Percentiles rank a stretch among this genome's conserved stretches.
Conservation (phyloP, 2,113 vertebrate genomes). For the Archilochus colubris region DNA sequence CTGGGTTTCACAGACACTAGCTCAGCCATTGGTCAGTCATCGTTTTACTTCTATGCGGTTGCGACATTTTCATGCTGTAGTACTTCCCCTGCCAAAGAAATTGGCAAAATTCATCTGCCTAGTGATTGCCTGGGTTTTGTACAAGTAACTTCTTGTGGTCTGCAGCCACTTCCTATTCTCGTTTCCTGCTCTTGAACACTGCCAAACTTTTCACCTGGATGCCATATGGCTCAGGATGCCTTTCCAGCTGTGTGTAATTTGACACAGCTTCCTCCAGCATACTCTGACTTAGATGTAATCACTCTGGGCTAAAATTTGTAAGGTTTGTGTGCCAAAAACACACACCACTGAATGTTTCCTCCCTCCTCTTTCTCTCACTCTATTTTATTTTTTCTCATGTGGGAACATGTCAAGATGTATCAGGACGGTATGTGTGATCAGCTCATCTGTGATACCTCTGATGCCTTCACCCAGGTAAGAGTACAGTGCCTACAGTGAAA, state of each 20-base stretch:
- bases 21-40: rapidly evolving
- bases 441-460: not conserved
- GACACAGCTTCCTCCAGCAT: not conserved
- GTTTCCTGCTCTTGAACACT: not conserved
- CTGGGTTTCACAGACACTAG: not conserved
- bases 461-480: not conserved
- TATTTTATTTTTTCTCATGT: not conserved
- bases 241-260: not conserved
- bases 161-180: not conserved
- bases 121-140: rapidly evolving
- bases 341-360: not conserved
- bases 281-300: not conserved
- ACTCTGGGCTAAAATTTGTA: not conserved
- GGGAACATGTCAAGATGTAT: not conserved
- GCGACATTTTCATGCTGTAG: rapidly evolving
- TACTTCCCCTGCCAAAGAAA: not conserved
- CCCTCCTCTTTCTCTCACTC: no score
- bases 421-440: not conserved
- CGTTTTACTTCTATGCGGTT: rapidly evolving
- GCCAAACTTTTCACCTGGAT: constrained; percentile 3
- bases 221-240: not conserved
- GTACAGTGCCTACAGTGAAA: rapidly evolving
- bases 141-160: not conserved
- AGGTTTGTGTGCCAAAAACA: not conserved
- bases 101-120: rapidly evolving